Conservation (phyloP, 1,140 invertebrate species). For the Drosophila nannoptera region DNA sequence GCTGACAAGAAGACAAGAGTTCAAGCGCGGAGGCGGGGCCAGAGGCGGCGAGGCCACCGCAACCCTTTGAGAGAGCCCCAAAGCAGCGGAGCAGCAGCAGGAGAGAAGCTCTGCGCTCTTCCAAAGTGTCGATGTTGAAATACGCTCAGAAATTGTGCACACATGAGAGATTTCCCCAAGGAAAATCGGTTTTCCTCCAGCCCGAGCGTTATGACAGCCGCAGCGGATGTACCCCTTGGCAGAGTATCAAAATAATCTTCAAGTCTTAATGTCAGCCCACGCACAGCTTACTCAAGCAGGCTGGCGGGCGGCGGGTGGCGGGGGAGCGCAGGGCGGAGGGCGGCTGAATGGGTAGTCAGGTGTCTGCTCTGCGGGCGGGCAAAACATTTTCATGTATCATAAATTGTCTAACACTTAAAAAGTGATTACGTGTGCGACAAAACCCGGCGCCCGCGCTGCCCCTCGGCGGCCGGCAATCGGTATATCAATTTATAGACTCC, state of each 20-base stretch:
- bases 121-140: background rate
- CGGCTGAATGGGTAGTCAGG: slow-evolving; percentile 9
- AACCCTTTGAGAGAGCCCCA: slow-evolving; percentile 64
- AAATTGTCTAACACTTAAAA: slow-evolving; percentile 77
- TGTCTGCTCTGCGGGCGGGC: slow-evolving; percentile 26
- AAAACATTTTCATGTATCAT: slow-evolving; percentile 76
- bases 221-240: background rate
- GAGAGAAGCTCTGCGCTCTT: background rate
- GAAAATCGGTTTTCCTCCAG: background rate
- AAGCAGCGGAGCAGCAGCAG: slow-evolving; percentile 26
- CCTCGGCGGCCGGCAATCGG: slow-evolving; percentile 37
- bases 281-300: background rate
- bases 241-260: slow-evolving; percentile 58
- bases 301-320: background rate
- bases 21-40: background rate
- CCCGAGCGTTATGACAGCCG: background rate
- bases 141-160: background rate
- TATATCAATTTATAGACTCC: slow-evolving; percentile 64
- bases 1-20: slow-evolving; percentile 56
- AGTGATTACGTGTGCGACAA: slow-evolving; percentile 72
- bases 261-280: slow-evolving; percentile 59
- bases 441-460: background rate
- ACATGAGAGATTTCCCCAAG: no score
- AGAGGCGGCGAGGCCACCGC: background rate
- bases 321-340: background rate